These are phyloP conservation scores for Acanthurus lineatus DNA, from an alignment of 2,797 vertebrate species.

Conservation along the genomic window DNA sequence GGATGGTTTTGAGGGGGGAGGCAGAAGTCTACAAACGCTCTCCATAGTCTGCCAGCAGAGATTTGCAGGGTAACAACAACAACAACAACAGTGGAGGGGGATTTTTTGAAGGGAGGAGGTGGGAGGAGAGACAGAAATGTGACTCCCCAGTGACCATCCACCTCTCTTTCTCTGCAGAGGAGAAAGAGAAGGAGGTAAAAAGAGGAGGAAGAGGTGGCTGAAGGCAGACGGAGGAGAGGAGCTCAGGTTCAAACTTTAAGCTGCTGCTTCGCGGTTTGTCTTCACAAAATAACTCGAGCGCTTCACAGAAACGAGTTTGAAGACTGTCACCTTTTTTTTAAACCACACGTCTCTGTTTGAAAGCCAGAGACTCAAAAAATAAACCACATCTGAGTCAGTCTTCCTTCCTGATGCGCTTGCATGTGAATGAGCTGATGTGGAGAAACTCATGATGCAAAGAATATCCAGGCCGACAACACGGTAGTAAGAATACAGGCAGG, in stretches of 20 bases:
- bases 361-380: slow-evolving; percentile 5
- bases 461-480: neutral
- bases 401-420: slow-evolving; percentile 28
- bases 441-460: neutral
- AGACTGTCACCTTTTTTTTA: neutral
- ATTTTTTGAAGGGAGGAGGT: slow-evolving; percentile 28
- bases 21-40: slow-evolving; percentile 47
- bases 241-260: slow-evolving; percentile 29
- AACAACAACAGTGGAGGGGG: slow-evolving; percentile 56
- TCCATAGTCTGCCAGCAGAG: slow-evolving; percentile 52
- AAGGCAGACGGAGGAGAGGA: slow-evolving; percentile 29
- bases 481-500: neutral
- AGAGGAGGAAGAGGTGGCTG: slow-evolving; percentile 24
- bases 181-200: neutral
- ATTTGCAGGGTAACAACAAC: slow-evolving; percentile 62
- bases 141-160: slow-evolving; percentile 54
- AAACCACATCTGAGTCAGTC: slow-evolving; percentile 31
- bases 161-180: slow-evolving; percentile 39
- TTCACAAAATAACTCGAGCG: neutral
- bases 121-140: slow-evolving; percentile 47
- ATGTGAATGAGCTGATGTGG: slow-evolving; percentile 14
- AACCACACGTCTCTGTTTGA: slow-evolving; percentile 3
- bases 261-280: neutral
- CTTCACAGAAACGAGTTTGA: slow-evolving; percentile 10
- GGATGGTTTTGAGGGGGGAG: slow-evolving; percentile 21